Base-by-base conservation (phyloP, 2,113 vertebrate species). In the Marcusenius ussheri region DNA sequence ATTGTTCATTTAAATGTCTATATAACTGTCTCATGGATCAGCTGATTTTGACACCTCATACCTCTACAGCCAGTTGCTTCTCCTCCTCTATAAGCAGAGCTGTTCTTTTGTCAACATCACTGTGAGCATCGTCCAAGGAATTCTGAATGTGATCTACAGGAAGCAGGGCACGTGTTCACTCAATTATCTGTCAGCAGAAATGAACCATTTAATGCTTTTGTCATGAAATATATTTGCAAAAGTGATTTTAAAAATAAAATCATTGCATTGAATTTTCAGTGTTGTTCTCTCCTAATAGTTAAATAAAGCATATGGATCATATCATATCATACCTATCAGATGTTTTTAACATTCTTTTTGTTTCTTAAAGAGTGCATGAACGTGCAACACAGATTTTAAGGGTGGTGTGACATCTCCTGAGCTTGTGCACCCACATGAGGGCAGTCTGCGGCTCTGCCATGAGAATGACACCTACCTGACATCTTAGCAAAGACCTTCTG, bases 11-110 rank as follows among this genome's bases (percentile, higher is more conserved):
- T 4, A 51, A 53, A 45, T n/a, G 19, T 31, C 1, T 53, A 51
- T 31, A 42, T 5, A 42, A 62, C 15, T 88, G 7, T 3, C 17
- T 66, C 19, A n/a, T 11, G 3, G 19, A 66, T 21, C 13, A 62
- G 8, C 7, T 24, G 49, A 27, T n/a, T 3, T 56, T 56, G 42
- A 66, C 21, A 58, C 51, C 47, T 56, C 19, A 5, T 95, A 97
- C 97, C 97, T 96, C 91, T 70, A 91, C 87, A 8, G 96, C 96
- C 89, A 94, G 91, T 70, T 95, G 94, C 89, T 95, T 96, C 70
- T 91, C 95, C 77, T 94, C 91, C 45, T 95, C 90, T 86, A 94
- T 74, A 58, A 94, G 91, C 70, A 80, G 70, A 88, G 94, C 93
- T 88, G 95, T 91, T 77, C 93, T 91, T 90, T 58, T 93, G 91